Evolutionary conservation across 2,888 invertebrate species (phyloP), one percentile per base, ranked within the genome.

Genomic region (Papilio demoleus): DNA sequence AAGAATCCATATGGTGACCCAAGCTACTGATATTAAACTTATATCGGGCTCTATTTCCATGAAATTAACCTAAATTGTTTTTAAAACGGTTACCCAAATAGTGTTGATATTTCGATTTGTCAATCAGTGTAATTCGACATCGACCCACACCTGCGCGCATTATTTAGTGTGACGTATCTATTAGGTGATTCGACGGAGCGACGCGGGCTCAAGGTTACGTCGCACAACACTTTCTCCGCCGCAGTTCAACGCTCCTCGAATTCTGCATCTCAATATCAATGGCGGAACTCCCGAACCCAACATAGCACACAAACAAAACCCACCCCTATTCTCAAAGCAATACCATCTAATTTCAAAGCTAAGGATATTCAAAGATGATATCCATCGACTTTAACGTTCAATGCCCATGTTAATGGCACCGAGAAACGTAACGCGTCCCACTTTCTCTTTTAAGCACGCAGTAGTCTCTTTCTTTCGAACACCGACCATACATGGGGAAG

Each of bases 391-490:
- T 89, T 88, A 87, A 88, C 89, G 90, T 91, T 88, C 91, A 88
- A 88, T 88, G 90, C 87, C 88, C 90, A 86, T 87, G 88, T 82
- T 90, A 91, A 92, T 92, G 87, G 88, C 87, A 90, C 82, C 85
- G 87, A 87, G 90, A 88, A 92, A 91, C 92, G 84, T 90, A 92
- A 88, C 90, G 84, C 92, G 92, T 90, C 92, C 92, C 92, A 92
- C 92, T 92, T 92, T 92, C 92, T 92, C 92, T 92, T 92, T 92
- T 91, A 90, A 88, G 84, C 86, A 82, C 82, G 82, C 79, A 56
- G 81, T 81, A 67, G 86, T 91, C 89, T 90, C 88, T 84, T 81
- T 91, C 88, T 80, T 78, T 76, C 81, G 76, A 76, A 75, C 74
- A 71, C 72, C 70, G 67, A 73, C 74, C 72, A 73, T 74, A 75